Conservation (phyloP, 2,888 invertebrate species). For the Erebia epiphron region DNA sequence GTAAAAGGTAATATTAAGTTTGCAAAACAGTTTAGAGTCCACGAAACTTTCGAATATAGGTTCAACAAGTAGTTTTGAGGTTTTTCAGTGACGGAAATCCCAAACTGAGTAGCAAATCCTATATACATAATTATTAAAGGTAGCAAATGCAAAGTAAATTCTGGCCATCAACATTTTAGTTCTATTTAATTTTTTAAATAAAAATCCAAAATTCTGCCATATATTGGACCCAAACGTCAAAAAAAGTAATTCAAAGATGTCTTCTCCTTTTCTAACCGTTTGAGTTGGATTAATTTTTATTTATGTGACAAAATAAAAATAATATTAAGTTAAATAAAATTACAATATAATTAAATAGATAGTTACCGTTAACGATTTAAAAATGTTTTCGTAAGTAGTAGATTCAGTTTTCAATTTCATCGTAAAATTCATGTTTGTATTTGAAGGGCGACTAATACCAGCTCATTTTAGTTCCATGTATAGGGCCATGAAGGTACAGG, state of each 20-base stretch:
- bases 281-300: neutral
- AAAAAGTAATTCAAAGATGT: neutral
- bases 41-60: no score
- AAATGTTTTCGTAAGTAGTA: conserved; percentile 20
- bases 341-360: neutral
- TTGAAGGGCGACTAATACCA: neutral
- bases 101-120: no score
- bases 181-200: conserved; percentile 3
- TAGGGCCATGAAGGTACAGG: no score
- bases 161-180: neutral
- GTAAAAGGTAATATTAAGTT: no score
- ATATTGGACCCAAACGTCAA: neutral
- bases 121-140: no score
- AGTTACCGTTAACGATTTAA: neutral
- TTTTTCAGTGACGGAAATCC: no score
- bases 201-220: neutral
- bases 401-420: neutral
- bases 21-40: no score
- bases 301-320: neutral
- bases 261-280: neutral
- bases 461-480: no score
- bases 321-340: neutral
- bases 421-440: neutral
- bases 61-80: no score
- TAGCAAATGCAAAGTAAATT: neutral